phyloP scores from a whole-genome alignment of 2,797 vertebrate species.

The Rallus crepitans region DNA sequence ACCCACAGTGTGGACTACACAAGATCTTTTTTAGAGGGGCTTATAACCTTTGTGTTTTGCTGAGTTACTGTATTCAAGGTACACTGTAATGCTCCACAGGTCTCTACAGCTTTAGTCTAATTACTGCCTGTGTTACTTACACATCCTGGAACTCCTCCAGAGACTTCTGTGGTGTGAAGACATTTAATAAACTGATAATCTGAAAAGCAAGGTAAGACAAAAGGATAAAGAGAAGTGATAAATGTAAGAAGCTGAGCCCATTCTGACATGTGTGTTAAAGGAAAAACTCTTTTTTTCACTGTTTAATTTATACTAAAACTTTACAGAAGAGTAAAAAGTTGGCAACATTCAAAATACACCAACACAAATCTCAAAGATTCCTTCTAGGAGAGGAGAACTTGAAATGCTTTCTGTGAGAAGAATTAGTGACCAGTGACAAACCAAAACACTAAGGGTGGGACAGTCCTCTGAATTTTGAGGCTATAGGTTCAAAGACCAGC shows the following conservation, averaged over 20 bases:
- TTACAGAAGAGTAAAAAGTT: neutral
- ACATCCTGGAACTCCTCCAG: conserved; percentile 99
- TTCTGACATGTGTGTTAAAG: neutral
- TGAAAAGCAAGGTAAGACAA: conserved; percentile 79
- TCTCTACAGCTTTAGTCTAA: conserved; percentile 20
- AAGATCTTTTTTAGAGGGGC: neutral
- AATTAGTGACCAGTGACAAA: neutral
- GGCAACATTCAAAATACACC: neutral
- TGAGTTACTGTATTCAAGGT: neutral
- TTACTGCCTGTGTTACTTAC: conserved; percentile 84
- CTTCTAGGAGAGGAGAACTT: neutral
- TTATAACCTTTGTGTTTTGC: neutral
- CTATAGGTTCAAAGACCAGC: neutral
- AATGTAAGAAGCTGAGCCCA: neutral
- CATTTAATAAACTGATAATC: conserved; percentile 99
- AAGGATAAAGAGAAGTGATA: conserved; percentile 18
- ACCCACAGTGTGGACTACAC: neutral
- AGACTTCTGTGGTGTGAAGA: conserved; percentile 99
- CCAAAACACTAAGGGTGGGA: neutral
- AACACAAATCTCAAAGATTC: neutral
- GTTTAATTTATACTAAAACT: neutral
- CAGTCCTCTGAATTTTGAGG: neutral
- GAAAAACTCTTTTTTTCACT: neutral
- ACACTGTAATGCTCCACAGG: neutral
- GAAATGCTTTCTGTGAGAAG: neutral